These are phyloP conservation scores for Eudyptes chrysolophus DNA, from an alignment of 2,113 vertebrate species.

Conservation along the genomic window DNA sequence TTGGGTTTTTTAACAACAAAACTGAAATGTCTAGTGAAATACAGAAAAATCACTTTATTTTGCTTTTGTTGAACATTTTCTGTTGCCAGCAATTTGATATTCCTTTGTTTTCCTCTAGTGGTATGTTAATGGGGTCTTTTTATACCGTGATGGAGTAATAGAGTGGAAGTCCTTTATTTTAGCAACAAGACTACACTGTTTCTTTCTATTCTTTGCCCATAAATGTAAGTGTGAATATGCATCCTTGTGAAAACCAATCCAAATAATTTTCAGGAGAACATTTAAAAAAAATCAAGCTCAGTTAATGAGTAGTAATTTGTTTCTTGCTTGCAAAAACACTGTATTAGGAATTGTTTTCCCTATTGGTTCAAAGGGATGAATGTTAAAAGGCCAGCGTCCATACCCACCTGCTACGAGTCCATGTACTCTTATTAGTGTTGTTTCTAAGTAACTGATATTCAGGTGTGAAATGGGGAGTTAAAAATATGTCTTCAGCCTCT, in stretches of 20 bases:
- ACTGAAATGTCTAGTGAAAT: background rate
- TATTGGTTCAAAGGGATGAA: background rate
- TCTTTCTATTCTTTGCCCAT: background rate
- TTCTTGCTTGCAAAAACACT: background rate
- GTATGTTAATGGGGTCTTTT: background rate
- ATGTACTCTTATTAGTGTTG: background rate
- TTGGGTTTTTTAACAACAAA: background rate
- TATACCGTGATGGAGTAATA: background rate
- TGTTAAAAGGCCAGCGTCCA: background rate
- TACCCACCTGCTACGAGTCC: background rate
- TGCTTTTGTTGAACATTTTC: background rate
- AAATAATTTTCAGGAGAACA: background rate
- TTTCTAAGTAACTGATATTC: background rate
- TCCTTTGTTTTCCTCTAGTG: slow-evolving; percentile 19
- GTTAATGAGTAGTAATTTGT: background rate
- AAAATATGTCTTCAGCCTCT: background rate
- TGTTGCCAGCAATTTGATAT: background rate
- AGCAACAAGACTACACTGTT: background rate
- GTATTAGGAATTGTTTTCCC: background rate
- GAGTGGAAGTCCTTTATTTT: background rate
- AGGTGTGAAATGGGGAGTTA: background rate
- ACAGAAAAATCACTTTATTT: background rate
- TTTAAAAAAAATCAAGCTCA: background rate
- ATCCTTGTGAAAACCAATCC: background rate
- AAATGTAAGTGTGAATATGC: background rate